Percentiles rank a stretch among this genome's conserved stretches.
phyloP scores from a whole-genome alignment of 1,140 invertebrate species.

The Tetramorium alpestre region DNA sequence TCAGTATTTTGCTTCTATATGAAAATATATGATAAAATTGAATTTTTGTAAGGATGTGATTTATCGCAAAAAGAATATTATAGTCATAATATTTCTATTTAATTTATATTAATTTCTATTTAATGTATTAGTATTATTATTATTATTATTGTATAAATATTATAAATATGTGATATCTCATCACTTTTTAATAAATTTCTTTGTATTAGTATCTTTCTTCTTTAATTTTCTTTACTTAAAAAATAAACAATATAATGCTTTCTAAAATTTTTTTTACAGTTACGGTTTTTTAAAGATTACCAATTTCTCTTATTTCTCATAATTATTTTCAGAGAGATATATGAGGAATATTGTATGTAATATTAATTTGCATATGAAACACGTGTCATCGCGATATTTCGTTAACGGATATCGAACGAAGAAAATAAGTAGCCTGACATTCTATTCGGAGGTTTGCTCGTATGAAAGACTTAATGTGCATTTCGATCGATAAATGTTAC shows the following conservation, averaged over 20 bases:
- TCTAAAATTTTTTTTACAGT: neutral
- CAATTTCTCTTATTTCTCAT: neutral
- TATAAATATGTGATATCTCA: neutral
- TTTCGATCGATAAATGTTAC: constrained; percentile 46
- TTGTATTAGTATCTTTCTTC: neutral
- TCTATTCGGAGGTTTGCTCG: constrained; percentile 27
- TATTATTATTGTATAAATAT: neutral
- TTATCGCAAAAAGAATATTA: neutral
- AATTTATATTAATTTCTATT: constrained; percentile 2
- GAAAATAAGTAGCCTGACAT: constrained; percentile 4
- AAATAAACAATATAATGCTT: neutral
- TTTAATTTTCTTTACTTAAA: neutral
- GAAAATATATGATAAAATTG: too few species aligned
- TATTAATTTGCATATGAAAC: neutral
- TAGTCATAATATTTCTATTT: neutral
- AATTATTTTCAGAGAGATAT: neutral
- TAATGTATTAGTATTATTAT: neutral
- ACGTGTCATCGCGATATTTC: neutral
- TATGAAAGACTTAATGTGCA: constrained; percentile 24
- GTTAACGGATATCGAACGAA: neutral
- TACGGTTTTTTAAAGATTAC: neutral
- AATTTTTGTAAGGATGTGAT: too few species aligned
- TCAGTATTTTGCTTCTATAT: too few species aligned
- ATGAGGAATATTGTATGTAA: neutral
- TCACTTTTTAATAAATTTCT: neutral